Conservation (phyloP, 2,797 vertebrate genomes). For the Menidia menidia region DNA sequence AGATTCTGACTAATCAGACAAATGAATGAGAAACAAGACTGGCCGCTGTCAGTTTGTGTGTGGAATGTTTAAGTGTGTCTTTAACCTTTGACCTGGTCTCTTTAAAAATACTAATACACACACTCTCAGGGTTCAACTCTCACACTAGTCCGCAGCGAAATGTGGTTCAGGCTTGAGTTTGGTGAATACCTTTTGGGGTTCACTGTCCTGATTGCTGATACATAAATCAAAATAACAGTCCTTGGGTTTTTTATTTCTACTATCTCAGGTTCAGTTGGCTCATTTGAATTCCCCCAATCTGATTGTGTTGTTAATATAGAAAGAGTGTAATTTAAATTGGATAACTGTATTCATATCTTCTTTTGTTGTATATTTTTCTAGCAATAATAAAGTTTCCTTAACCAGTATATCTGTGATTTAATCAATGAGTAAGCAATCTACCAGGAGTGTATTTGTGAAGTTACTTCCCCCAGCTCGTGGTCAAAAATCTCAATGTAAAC, state of each 20-base stretch:
- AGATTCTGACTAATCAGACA: conserved; percentile 78
- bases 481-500: no score
- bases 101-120: conserved; percentile 22
- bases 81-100: conserved; percentile 65
- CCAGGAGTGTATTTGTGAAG: no score
- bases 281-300: no score
- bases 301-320: no score
- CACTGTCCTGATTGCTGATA: not conserved
- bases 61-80: conserved; percentile 62
- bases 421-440: no score
- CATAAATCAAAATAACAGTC: not conserved
- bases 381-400: no score
- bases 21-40: conserved; percentile 75
- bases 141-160: not conserved
- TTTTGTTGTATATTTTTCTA: no score
- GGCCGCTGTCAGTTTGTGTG: conserved; percentile 65
- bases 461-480: no score
- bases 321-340: no score
- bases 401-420: no score
- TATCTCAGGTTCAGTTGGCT: not conserved
- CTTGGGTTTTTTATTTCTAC: not conserved
- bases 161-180: not conserved
- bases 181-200: not conserved
- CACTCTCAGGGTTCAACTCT: not conserved
- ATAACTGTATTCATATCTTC: no score